Evolutionary conservation across 2,113 vertebrate species (phyloP).

Genomic region (Crotalus horridus): DNA sequence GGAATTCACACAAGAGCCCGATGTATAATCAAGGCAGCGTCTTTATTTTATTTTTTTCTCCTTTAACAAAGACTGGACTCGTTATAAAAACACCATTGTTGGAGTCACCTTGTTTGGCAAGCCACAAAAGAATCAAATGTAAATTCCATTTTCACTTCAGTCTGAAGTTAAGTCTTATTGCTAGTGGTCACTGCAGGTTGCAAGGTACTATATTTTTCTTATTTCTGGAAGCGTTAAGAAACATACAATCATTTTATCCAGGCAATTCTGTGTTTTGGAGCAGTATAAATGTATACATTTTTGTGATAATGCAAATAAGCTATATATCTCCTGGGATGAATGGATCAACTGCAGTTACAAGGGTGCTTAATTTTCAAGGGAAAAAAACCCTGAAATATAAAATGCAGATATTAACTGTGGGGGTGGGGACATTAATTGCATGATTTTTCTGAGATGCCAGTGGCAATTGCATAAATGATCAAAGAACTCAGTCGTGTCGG

Average conservation of each 20-base stretch:
- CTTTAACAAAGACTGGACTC: not conserved
- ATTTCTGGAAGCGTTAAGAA: not conserved
- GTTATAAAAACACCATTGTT: not conserved
- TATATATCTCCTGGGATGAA: not conserved
- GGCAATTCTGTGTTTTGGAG: not conserved
- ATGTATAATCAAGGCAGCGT: not conserved
- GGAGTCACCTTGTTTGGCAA: not conserved
- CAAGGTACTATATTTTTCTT: not conserved
- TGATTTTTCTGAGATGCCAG: not conserved
- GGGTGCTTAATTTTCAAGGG: not conserved
- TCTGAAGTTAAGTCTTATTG: no score
- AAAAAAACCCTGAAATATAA: not conserved
- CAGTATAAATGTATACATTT: not conserved
- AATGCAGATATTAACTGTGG: not conserved
- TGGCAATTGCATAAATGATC: not conserved
- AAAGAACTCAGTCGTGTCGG: not conserved
- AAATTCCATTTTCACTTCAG: not conserved
- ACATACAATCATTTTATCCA: not conserved
- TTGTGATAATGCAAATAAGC: not conserved
- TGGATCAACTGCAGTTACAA: not conserved
- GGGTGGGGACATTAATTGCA: not conserved
- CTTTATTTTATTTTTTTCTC: not conserved
- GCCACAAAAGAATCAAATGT: not conserved
- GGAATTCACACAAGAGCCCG: conserved; percentile 2
- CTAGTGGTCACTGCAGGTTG: not conserved